Base-by-base conservation (phyloP, 2,888 invertebrate species). In the Campoletis raptor region DNA sequence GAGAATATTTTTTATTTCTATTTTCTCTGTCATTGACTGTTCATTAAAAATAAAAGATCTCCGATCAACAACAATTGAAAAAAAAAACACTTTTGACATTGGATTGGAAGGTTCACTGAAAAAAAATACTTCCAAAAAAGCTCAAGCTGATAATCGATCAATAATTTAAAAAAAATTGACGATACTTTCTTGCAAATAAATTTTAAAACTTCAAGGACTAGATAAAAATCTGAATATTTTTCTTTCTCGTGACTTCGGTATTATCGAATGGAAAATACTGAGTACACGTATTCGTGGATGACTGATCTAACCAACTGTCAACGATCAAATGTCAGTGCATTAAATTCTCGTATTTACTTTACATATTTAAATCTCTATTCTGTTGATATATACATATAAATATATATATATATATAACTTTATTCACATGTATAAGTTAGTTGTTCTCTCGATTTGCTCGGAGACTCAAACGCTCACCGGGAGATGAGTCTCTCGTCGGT, bases 241-340 rank as follows among this genome's bases (percentile, higher is more conserved):
- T 40, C 30, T 30, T 24, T 70, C 6, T 61, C 30, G 12, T 70
- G 2, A 48, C 15, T 48, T 30, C n/a, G 21, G 42, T 6, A 69
- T 69, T 69, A 30, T 45, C 18, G 24, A 48, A 18, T 30, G 30
- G 10, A 30, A 30, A 18, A 61, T 61, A 12, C 15, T 30, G n/a
- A 24, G 9, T 45, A 24, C 9, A 18, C 7, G 21, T 15, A 2
- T 45, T 45, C 24, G 48, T 15, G 36, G 72, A 36, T 36, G 48
- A 72, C 48, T 18, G 72, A 72, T 73, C 36, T 36, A 40, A 74
- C 57, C 15, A 74, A 40, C 40, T 76, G 30, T 30, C 61, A 76
- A 61, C 74, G 74, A 82, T 78, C 45, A 81, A 87, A 89, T 87
- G 88, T 86, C 86, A 89, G 87, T 88, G 88, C 88, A 90, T 91